These are phyloP conservation scores for Sinopyrophorus schimmeli DNA, from an alignment of 2,888 invertebrate genomes.

Conservation along the genomic window DNA sequence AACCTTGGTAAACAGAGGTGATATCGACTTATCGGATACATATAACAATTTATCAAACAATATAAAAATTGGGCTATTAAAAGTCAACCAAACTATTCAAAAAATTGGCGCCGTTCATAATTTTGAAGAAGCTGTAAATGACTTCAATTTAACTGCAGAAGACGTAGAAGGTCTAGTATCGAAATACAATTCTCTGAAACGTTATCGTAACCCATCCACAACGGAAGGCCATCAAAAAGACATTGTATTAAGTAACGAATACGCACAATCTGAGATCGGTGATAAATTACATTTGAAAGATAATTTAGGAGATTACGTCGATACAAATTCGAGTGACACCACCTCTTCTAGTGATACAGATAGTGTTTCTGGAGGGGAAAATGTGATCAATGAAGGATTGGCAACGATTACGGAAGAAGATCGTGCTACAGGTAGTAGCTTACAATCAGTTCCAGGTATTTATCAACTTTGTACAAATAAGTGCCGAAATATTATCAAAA, in stretches of 20 bases:
- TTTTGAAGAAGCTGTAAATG: conserved; percentile 50
- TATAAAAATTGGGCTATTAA: conserved; percentile 1
- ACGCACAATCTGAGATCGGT: conserved; percentile 50
- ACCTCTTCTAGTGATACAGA: conserved; percentile 36
- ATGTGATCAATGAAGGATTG: conserved; percentile 48
- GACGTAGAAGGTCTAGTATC: conserved; percentile 50
- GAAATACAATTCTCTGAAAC: conserved; percentile 29
- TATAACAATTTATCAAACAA: conserved; percentile 4
- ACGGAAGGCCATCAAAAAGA: conserved; percentile 40
- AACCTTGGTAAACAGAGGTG: neutral
- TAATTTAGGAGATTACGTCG: conserved; percentile 31
- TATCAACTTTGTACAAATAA: no score
- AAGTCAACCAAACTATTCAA: conserved; percentile 22
- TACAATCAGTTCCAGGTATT: conserved; percentile 37
- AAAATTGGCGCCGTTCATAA: conserved; percentile 36
- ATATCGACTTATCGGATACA: neutral
- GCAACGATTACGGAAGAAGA: conserved; percentile 55
- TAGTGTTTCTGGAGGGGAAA: conserved; percentile 47
- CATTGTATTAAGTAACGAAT: conserved; percentile 25
- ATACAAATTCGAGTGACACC: conserved; percentile 35
- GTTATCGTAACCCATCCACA: conserved; percentile 43
- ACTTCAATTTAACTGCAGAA: conserved; percentile 51
- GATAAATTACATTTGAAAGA: conserved; percentile 23
- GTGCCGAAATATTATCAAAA: neutral
- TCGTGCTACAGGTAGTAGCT: conserved; percentile 45